Evolutionary conservation across 30 jellyfish, hydroid and myxozoan species (phyloP).

Genomic region (Morbakka virulenta): DNA sequence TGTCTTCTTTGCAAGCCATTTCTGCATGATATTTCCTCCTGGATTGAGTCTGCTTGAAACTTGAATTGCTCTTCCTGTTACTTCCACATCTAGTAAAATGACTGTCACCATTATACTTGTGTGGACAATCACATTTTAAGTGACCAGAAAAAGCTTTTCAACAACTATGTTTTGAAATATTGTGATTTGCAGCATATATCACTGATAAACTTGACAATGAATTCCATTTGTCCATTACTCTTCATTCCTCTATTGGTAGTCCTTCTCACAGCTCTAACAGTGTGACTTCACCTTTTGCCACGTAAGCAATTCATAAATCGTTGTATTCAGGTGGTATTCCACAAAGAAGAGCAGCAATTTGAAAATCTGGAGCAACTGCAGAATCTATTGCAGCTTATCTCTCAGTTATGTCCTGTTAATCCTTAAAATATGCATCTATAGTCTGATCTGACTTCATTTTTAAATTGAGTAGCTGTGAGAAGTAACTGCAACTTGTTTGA

Average conservation of each 20-base stretch:
- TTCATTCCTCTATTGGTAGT: background rate
- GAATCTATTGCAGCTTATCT: background rate
- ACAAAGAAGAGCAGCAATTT: background rate
- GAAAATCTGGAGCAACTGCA: background rate
- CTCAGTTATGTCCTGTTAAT: background rate
- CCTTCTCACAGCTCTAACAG: background rate
- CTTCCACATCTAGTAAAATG: background rate
- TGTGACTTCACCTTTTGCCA: slow-evolving; percentile 6
- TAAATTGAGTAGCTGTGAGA: background rate
- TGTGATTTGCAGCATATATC: background rate
- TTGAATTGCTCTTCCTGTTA: background rate
- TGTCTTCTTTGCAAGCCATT: background rate
- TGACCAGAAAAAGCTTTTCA: background rate
- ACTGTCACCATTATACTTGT: background rate
- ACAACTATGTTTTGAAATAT: background rate
- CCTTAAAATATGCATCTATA: background rate
- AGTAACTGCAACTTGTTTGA: background rate
- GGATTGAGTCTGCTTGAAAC: background rate
- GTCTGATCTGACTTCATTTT: background rate
- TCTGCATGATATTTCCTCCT: background rate
- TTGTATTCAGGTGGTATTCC: background rate
- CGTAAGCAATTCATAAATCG: background rate
- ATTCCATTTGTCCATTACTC: background rate
- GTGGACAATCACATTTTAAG: background rate
- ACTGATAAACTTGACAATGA: background rate